Conservation (phyloP, 2,888 invertebrate genomes). For the Drosophila infuscata region DNA sequence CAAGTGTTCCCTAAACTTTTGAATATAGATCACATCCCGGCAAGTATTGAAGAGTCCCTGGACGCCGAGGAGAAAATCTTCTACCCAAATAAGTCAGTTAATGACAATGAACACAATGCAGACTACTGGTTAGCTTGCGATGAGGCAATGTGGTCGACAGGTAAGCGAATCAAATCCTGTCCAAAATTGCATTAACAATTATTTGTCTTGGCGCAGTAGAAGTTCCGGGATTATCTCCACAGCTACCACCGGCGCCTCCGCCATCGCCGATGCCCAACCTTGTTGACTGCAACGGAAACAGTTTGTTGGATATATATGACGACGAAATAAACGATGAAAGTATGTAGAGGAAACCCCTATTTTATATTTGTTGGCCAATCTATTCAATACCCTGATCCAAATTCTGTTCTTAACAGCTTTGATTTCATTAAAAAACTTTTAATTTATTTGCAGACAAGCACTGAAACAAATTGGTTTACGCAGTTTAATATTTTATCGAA, state of each 20-base stretch:
- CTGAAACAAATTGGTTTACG: background rate
- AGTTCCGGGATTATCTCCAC: background rate
- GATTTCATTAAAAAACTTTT: background rate
- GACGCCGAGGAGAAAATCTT: background rate
- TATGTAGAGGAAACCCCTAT: background rate
- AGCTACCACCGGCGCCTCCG: background rate
- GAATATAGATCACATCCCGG: background rate
- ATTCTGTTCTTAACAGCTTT: background rate
- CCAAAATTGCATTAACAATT: background rate
- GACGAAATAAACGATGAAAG: background rate
- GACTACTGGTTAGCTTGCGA: background rate
- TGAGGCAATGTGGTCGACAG: background rate
- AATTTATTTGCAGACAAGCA: slow-evolving; percentile 3
- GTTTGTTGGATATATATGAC: fast-evolving
- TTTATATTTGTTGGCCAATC: background rate
- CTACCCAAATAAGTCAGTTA: background rate
- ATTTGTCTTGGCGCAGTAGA: background rate
- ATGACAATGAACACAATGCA: background rate
- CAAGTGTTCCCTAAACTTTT: background rate
- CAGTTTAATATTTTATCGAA: background rate
- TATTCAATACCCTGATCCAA: background rate
- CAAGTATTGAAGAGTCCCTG: background rate
- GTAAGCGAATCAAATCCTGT: background rate
- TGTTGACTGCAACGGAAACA: background rate
- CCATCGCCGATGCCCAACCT: background rate